Evolutionary conservation across 37 sponge, comb jelly and placozoan species (phyloP), one percentile per base, ranked within the genome.

Genomic region (Lycopodina hypogea): DNA sequence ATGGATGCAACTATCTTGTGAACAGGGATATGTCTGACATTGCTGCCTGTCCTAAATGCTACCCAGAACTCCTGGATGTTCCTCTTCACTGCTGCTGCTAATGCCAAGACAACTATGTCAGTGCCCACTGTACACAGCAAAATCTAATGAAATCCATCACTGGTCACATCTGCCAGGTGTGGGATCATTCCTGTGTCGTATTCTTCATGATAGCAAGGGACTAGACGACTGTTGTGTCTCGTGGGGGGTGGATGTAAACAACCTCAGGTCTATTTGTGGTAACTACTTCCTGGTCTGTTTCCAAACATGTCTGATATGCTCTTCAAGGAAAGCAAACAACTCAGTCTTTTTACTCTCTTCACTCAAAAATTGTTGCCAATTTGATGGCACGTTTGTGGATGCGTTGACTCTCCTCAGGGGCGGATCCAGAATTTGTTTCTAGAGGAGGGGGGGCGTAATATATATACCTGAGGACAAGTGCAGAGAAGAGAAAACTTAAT

Each of bases 261-360:
- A 53, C 55, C 17, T 53, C 55, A 53, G 55, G 17, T 12, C 55
- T 53, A 53, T 17, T 53, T 17, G 17, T 53, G 55, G 55, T 53
- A 53, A 53, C 55, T 53, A 53, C 17, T 53, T 53, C 17, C 55
- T 53, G 17, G 55, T 53, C 55, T 19, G 55, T 53, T 53, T 12
- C 55, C 17, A 53, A 53, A 53, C 17, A 53, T 53, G 55, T 17
- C 55, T 53, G 12, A 53, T 53, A 17, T 53, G 55, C 55, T 53
- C 55, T 53, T 19, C 55, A 53, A 53, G 55, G 55, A 53, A 53
- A 53, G 55, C 55, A 53, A 53, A 53, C 55, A 53, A 53, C 55
- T 53, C 55, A 53, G 17, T 53, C 55, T 53, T 53, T 12, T 53
- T 17, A 19, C 55, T 53, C 17, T 53, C 55, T 53, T 53, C 55